A percentile compares a stretch with the other conserved stretches of the same genome.
Evolutionary conservation across 2,888 invertebrate genomes (phyloP).

Genomic region (Abscondita cerata): DNA sequence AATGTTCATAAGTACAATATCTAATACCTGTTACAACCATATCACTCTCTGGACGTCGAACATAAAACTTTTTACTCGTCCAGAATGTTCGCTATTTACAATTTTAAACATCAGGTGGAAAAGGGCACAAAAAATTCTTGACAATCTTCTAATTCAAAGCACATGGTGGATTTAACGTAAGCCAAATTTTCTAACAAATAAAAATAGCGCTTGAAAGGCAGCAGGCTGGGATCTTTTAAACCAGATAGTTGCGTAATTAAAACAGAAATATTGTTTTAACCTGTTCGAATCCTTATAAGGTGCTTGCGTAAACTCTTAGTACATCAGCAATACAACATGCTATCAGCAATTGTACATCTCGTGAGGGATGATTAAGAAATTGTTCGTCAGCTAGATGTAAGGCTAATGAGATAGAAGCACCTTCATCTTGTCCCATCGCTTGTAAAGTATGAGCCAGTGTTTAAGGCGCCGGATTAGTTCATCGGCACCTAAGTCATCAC

Average conservation of each 20-base stretch:
- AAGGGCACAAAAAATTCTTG: constrained; percentile 93
- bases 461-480: constrained; percentile 92
- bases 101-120: constrained; percentile 95
- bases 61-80: constrained; percentile 96
- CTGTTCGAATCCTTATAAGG: constrained; percentile 97
- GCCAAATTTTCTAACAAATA: constrained; percentile 96
- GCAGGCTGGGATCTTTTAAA: constrained; percentile 94
- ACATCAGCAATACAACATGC: constrained; percentile 99
- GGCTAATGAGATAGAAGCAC: constrained; percentile 90
- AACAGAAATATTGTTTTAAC: constrained; percentile 93
- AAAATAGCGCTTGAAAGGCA: constrained; percentile 96
- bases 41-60: constrained; percentile 96
- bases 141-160: constrained; percentile 96
- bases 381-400: constrained; percentile 92
- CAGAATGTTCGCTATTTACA: constrained; percentile 95
- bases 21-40: constrained; percentile 90
- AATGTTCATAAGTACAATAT: constrained; percentile 92
- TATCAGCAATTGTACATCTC: constrained; percentile 92
- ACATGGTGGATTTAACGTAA: constrained; percentile 98
- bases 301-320: constrained; percentile 93
- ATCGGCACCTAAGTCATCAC: constrained; percentile 94
- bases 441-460: constrained; percentile 92
- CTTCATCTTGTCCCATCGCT: constrained; percentile 96
- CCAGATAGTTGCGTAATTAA: constrained; percentile 92
- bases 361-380: constrained; percentile 90